phyloP scores from a whole-genome alignment of 2,113 vertebrate genomes.

The Cyanistes caeruleus region DNA sequence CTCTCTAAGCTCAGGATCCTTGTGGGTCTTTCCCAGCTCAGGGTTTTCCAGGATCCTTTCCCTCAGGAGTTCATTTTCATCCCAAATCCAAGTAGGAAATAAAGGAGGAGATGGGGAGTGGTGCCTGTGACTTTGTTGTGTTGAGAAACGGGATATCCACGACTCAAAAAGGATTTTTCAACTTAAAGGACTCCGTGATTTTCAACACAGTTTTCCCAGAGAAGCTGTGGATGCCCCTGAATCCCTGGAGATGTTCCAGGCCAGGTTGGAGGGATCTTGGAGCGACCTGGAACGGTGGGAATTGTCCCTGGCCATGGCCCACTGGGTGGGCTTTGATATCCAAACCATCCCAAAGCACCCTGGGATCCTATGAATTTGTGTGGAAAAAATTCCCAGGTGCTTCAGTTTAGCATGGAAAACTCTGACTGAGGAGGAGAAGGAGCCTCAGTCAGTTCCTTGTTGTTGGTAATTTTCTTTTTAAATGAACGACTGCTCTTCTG shows the following conservation, averaged over 20 bases:
- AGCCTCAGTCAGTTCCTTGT: neutral
- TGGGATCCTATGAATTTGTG: neutral
- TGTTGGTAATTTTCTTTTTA: neutral
- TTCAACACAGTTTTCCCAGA: neutral
- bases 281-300: neutral
- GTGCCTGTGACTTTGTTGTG: neutral
- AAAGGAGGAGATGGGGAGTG: neutral
- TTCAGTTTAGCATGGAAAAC: neutral
- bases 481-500: neutral
- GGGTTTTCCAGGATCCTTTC: neutral
- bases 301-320: neutral
- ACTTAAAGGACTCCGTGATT: fast-evolving
- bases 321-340: neutral
- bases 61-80: neutral
- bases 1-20: neutral
- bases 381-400: neutral
- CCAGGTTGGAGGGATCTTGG: neutral
- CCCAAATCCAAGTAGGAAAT: neutral
- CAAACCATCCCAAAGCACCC: neutral
- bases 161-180: neutral
- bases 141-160: neutral
- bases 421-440: neutral
- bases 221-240: neutral
- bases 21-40: neutral
- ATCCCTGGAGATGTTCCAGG: neutral